A percentile compares a stretch with the other conserved stretches of the same genome.
Conservation (phyloP, 30 jellyfish, hydroid and myxozoan species). For the Hydractinia echinata region DNA sequence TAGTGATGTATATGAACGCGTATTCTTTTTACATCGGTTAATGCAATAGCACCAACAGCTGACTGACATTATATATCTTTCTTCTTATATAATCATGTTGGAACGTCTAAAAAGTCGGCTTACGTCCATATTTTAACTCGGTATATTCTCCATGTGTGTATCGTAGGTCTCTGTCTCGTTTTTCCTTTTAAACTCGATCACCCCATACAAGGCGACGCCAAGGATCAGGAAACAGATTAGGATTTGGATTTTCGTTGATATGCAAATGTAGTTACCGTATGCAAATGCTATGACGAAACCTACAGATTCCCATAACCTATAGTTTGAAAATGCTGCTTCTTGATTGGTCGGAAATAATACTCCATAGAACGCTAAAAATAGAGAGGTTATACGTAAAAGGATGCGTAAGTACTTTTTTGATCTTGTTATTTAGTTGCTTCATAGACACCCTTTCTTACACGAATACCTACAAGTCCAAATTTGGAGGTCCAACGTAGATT, state of each 20-base stretch:
- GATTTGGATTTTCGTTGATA: conserved; percentile 53
- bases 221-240: conserved; percentile 21
- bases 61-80: no score
- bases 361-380: conserved; percentile 78
- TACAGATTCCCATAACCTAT: conserved; percentile 74
- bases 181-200: neutral
- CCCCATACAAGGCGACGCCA: neutral
- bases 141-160: neutral
- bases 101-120: no score
- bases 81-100: no score
- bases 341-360: conserved; percentile 72
- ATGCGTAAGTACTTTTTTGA: no score
- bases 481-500: no score
- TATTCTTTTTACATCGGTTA: no score
- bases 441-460: no score
- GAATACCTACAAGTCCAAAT: no score
- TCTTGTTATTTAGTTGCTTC: no score
- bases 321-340: conserved; percentile 90
- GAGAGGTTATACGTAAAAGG: neutral
- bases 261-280: conserved; percentile 56
- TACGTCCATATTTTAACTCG: no score
- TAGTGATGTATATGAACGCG: no score
- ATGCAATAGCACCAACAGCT: no score
- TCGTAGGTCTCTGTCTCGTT: neutral
- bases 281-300: conserved; percentile 88